Percentiles rank a stretch among this genome's conserved stretches.
Evolutionary conservation across 2,113 vertebrate genomes (phyloP).

Genomic region (Sylvia atricapilla): DNA sequence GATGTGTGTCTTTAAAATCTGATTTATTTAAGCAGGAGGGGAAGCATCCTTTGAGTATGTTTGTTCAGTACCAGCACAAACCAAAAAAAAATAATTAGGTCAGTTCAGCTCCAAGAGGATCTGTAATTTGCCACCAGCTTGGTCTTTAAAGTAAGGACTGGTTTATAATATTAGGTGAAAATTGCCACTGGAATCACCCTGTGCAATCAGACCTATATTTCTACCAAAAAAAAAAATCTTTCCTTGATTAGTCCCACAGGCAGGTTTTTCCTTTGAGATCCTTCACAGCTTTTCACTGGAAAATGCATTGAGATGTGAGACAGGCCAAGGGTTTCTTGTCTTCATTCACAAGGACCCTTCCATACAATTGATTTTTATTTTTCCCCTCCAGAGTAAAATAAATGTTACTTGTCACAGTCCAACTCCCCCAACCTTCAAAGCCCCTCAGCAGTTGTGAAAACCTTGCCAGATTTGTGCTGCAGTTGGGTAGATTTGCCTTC

Average conservation of each 20-base stretch:
- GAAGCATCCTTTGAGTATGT: neutral
- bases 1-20: neutral
- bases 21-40: neutral
- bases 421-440: neutral
- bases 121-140: constrained; percentile 3
- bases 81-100: neutral
- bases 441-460: neutral
- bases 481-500: neutral
- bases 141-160: neutral
- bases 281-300: neutral
- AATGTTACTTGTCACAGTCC: neutral
- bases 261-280: neutral
- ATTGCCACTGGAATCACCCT: neutral
- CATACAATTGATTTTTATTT: neutral
- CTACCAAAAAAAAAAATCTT: neutral
- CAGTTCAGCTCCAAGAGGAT: neutral
- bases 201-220: neutral
- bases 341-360: neutral
- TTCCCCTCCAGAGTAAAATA: neutral
- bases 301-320: neutral
- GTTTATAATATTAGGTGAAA: neutral
- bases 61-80: neutral
- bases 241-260: neutral
- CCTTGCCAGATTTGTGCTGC: neutral
- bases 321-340: neutral